Evolutionary conservation across 1,140 invertebrate genomes (phyloP).

Genomic region (Helicorthomorpha holstii): DNA sequence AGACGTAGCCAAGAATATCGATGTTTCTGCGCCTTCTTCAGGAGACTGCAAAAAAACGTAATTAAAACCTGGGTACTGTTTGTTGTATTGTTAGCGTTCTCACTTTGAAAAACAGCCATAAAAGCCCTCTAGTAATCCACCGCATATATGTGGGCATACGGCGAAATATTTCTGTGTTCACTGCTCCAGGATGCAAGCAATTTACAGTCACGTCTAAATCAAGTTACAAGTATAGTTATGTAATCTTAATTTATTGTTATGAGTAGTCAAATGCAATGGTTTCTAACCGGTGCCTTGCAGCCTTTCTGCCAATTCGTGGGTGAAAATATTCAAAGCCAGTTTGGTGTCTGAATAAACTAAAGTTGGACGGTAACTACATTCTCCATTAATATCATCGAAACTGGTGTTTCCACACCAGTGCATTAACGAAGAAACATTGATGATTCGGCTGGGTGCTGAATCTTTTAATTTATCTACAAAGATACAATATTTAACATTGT

Average conservation of each 20-base stretch:
- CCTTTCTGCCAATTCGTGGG: background rate
- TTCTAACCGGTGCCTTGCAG: background rate
- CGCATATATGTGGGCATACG: background rate
- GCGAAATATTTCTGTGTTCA: background rate
- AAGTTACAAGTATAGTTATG: background rate
- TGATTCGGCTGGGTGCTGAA: background rate
- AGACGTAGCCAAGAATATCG: slow-evolving; percentile 53
- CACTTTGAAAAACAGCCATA: background rate
- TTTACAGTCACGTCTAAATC: background rate
- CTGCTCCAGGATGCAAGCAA: background rate
- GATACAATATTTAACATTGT: no score
- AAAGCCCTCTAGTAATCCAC: background rate
- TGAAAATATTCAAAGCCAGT: background rate
- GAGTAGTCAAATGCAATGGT: no score
- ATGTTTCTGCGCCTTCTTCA: slow-evolving; percentile 60
- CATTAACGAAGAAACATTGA: background rate
- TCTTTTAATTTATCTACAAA: no score
- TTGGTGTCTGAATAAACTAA: background rate
- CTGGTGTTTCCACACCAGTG: background rate
- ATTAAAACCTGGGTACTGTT: background rate
- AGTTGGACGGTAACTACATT: background rate
- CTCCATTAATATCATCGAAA: background rate
- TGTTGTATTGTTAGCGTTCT: background rate
- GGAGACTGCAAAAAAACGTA: slow-evolving; percentile 34
- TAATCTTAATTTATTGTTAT: background rate